These are phyloP conservation scores for Philotrypesis tridentata DNA, from an alignment of 1,140 invertebrate genomes.

Conservation along the genomic window DNA sequence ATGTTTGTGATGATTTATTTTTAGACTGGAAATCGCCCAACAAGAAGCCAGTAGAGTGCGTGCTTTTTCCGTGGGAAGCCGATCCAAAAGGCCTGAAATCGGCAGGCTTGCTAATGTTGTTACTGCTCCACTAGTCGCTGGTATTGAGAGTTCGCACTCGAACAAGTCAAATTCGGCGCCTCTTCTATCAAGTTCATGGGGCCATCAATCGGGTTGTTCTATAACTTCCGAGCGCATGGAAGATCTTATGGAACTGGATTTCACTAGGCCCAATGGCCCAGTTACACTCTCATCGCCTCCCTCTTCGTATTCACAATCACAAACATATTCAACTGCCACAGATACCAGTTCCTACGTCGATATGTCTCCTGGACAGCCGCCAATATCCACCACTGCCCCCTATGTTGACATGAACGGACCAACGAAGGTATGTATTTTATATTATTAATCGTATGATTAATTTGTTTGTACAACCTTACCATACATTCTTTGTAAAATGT, in stretches of 20 bases:
- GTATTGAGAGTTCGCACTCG: constrained; percentile 66
- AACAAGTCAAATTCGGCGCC: constrained; percentile 72
- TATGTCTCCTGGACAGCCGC: constrained; percentile 73
- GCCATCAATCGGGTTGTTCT: constrained; percentile 76
- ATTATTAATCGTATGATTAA: neutral
- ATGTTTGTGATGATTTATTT: neutral
- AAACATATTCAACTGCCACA: constrained; percentile 68
- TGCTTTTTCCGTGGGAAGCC: constrained; percentile 83
- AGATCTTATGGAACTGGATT: constrained; percentile 88
- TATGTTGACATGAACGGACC: constrained; percentile 74
- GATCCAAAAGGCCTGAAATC: constrained; percentile 74
- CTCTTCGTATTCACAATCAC: constrained; percentile 63
- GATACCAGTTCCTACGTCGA: constrained; percentile 76
- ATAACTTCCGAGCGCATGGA: constrained; percentile 77
- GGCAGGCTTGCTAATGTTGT: constrained; percentile 71
- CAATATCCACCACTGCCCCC: constrained; percentile 63
- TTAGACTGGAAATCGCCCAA: constrained; percentile 68
- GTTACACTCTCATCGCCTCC: constrained; percentile 63
- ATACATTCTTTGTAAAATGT: neutral
- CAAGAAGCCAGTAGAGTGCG: constrained; percentile 74
- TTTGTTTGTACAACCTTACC: neutral
- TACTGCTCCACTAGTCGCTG: constrained; percentile 76
- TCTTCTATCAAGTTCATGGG: constrained; percentile 72
- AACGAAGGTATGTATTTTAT: constrained; percentile 63
- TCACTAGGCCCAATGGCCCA: constrained; percentile 74